Evolutionary conservation across 2,888 invertebrate species (phyloP).

Genomic region (Pelosia muscerda): DNA sequence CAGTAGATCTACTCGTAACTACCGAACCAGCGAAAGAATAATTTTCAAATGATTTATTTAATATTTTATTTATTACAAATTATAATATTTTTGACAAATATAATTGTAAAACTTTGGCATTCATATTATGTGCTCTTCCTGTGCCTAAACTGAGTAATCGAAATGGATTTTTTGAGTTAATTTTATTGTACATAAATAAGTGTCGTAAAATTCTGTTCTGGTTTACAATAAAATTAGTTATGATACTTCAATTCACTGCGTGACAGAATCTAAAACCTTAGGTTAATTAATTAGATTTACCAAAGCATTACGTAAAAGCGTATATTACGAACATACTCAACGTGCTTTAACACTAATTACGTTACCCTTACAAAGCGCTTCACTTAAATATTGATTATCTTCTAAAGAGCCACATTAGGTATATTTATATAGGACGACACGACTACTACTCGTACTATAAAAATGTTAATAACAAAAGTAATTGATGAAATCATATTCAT

Average conservation of each 20-base stretch:
- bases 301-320: constrained; percentile 19
- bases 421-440: constrained; percentile 7
- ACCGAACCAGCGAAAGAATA: too few relatives aligned
- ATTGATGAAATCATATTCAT: too few relatives aligned
- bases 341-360: constrained; percentile 20
- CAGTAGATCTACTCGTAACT: too few relatives aligned
- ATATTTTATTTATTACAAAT: too few relatives aligned
- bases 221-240: background rate
- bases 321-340: constrained; percentile 16
- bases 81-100: too few relatives aligned
- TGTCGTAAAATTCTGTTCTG: too few relatives aligned
- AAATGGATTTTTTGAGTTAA: too few relatives aligned
- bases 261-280: background rate
- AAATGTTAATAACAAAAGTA: background rate
- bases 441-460: background rate
- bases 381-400: constrained; percentile 27
- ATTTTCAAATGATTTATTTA: too few relatives aligned
- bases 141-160: too few relatives aligned
- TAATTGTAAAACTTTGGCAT: too few relatives aligned
- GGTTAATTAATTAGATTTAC: constrained; percentile 13
- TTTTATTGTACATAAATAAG: too few relatives aligned
- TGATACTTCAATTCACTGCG: background rate
- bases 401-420: constrained; percentile 14
- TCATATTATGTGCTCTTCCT: too few relatives aligned
- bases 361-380: constrained; percentile 21